Evolutionary conservation across 1,140 invertebrate species (phyloP).

Genomic region (Drosophila simulans): DNA sequence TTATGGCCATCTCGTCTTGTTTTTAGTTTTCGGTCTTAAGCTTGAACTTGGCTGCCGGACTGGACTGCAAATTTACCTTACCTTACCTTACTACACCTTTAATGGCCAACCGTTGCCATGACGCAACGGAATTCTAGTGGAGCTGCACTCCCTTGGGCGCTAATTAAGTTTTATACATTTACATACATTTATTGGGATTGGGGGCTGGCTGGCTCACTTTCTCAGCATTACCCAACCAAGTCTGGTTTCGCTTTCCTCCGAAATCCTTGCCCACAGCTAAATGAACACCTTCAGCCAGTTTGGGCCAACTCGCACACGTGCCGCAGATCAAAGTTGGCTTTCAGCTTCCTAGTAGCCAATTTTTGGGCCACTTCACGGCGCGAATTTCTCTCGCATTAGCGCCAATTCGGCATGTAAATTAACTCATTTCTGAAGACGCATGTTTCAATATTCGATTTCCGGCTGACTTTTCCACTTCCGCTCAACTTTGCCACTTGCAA

Average conservation of each 20-base stretch:
- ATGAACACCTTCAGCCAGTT: slow-evolving; percentile 50
- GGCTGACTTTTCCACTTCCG: slow-evolving; percentile 49
- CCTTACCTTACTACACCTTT: slow-evolving; percentile 31
- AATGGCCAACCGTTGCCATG: slow-evolving; percentile 23
- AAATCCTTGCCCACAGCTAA: slow-evolving; percentile 74
- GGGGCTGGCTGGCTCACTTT: slow-evolving; percentile 46
- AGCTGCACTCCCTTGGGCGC: slow-evolving; percentile 22
- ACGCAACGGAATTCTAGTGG: slow-evolving; percentile 67
- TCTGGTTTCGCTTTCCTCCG: slow-evolving; percentile 52
- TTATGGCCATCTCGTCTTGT: slow-evolving; percentile 19
- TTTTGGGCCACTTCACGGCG: slow-evolving; percentile 40
- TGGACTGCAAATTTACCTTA: slow-evolving; percentile 35
- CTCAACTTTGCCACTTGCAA: slow-evolving; percentile 26
- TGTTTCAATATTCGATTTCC: slow-evolving; percentile 51
- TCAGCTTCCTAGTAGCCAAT: slow-evolving; percentile 57
- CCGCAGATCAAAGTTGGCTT: slow-evolving; percentile 51
- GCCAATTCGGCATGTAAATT: slow-evolving; percentile 75
- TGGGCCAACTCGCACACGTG: slow-evolving; percentile 50
- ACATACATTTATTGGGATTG: slow-evolving; percentile 22
- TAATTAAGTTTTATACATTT: slow-evolving; percentile 45
- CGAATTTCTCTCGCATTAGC: slow-evolving; percentile 74
- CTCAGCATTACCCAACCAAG: slow-evolving; percentile 60
- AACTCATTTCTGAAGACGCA: slow-evolving; percentile 66
- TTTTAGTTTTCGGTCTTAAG: slow-evolving; percentile 1
- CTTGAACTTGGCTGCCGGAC: slow-evolving; percentile 67